Evolutionary conservation across 2,888 invertebrate species (phyloP).

Genomic region (Loripinus fragilis): DNA sequence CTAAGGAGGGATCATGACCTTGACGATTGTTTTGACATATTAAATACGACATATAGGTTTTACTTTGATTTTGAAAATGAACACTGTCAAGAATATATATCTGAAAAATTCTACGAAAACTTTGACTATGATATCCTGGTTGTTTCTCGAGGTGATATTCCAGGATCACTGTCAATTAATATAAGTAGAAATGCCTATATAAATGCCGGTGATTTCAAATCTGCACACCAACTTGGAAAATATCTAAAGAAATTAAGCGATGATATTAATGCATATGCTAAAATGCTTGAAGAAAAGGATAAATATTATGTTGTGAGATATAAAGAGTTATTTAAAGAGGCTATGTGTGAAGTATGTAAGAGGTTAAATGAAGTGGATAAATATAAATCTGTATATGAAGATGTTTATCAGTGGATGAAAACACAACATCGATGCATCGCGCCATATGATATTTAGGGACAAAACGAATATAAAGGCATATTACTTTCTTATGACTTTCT

Average conservation of each 20-base stretch:
- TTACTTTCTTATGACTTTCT: background rate
- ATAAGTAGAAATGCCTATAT: background rate
- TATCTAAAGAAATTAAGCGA: background rate
- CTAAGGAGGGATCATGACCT: background rate
- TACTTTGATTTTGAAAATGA: too few relatives aligned
- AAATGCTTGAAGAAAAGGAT: background rate
- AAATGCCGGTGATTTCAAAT: too few relatives aligned
- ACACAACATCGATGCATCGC: too few relatives aligned
- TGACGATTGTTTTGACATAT: background rate
- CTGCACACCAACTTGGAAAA: background rate
- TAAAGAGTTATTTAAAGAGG: background rate
- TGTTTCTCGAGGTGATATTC: background rate
- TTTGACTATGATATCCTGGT: background rate
- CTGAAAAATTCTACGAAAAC: too few relatives aligned
- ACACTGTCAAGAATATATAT: too few relatives aligned
- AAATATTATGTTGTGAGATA: background rate
- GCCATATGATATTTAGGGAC: too few relatives aligned
- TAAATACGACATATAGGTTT: too few relatives aligned
- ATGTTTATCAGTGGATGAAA: background rate
- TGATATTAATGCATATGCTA: background rate
- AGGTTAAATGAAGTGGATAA: too few relatives aligned
- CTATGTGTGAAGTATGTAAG: too few relatives aligned
- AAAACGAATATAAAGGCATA: background rate
- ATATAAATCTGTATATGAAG: background rate
- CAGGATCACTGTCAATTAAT: too few relatives aligned